These are phyloP conservation scores for Euzetes globulus DNA, from an alignment of 2,888 invertebrate genomes.

Conservation along the genomic window DNA sequence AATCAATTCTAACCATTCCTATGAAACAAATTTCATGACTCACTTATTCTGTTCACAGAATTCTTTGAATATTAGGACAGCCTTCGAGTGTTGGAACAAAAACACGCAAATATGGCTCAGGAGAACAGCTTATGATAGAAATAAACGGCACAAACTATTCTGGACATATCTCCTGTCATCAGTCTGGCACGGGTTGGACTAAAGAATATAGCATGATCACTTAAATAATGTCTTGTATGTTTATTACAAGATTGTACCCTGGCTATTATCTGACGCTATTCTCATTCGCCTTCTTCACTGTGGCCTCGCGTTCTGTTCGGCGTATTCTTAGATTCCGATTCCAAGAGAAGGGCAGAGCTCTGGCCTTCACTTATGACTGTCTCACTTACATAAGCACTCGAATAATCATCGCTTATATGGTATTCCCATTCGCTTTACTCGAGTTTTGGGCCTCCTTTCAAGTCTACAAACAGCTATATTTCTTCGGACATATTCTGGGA, in stretches of 20 bases:
- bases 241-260: conserved; percentile 60
- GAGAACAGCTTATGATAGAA: conserved; percentile 79
- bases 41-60: conserved; percentile 53
- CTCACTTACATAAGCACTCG: conserved; percentile 73
- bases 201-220: too few relatives aligned
- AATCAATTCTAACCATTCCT: too few relatives aligned
- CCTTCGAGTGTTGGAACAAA: conserved; percentile 87
- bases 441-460: conserved; percentile 69
- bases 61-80: conserved; percentile 73
- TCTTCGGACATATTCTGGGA: conserved; percentile 49
- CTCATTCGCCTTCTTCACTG: conserved; percentile 77
- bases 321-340: conserved; percentile 71
- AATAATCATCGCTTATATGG: conserved; percentile 75
- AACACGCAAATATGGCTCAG: conserved; percentile 90
- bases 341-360: conserved; percentile 42
- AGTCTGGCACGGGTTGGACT: conserved; percentile 71
- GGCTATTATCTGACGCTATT: conserved; percentile 86
- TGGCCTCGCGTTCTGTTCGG: conserved; percentile 71
- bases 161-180: conserved; percentile 81
- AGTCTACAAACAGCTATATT: conserved; percentile 57
- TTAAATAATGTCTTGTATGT: too few relatives aligned
- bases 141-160: conserved; percentile 62
- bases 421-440: conserved; percentile 83
- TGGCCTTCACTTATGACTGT: conserved; percentile 69
- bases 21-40: too few relatives aligned